These are phyloP conservation scores for Camarhynchus parvulus DNA, from an alignment of 2,113 vertebrate genomes.

Conservation along the genomic window DNA sequence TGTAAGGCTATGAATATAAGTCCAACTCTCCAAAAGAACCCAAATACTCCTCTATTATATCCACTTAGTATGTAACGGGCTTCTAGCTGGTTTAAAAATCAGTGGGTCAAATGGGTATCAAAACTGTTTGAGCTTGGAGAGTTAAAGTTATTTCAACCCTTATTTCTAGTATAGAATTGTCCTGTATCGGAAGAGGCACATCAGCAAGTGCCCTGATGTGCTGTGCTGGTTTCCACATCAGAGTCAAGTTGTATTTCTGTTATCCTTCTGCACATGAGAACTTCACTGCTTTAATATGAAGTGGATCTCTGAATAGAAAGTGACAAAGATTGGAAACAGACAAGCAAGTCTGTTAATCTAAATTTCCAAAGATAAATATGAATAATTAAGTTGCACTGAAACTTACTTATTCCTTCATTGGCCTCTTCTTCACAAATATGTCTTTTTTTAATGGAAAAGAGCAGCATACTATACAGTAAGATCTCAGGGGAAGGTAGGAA, in stretches of 20 bases:
- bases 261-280: neutral
- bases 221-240: neutral
- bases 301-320: neutral
- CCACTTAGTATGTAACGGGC: neutral
- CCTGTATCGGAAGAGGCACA: neutral
- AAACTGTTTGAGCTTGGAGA: neutral
- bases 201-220: neutral
- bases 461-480: neutral
- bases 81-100: neutral
- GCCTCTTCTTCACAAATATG: neutral
- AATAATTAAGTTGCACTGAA: neutral
- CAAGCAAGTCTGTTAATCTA: neutral
- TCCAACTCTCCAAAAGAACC: neutral
- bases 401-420: neutral
- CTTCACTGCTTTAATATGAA: neutral
- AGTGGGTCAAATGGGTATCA: neutral
- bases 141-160: neutral
- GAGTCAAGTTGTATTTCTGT: fast-evolving
- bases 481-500: neutral
- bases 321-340: neutral
- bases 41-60: neutral
- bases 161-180: neutral
- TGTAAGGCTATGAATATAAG: neutral
- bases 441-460: neutral
- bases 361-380: neutral